These are phyloP conservation scores for Paramormyrops hopkinsi DNA, from an alignment of 2,797 vertebrate species.

Conservation along the genomic window DNA sequence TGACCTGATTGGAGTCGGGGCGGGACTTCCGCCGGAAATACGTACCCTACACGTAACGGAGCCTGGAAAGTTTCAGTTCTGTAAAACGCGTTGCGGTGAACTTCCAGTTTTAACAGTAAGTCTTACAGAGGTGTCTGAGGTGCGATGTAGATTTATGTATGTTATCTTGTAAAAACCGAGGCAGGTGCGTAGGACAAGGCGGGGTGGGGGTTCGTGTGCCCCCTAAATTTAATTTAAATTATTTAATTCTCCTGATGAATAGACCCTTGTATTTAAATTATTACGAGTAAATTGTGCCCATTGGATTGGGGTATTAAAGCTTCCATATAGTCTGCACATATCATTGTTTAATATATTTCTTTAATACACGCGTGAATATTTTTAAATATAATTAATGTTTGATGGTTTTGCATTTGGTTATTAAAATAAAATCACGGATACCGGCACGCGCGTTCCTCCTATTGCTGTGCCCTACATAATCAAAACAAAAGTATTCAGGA, in stretches of 20 bases:
- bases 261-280: background rate
- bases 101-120: background rate
- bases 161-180: background rate
- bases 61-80: background rate
- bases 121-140: background rate
- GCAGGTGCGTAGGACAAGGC: background rate
- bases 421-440: background rate
- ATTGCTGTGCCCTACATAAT: background rate
- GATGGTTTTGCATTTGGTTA: background rate
- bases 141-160: background rate
- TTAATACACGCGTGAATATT: background rate
- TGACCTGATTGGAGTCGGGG: conserved; percentile 29
- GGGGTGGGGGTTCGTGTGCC: background rate
- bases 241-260: background rate
- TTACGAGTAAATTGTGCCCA: background rate
- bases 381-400: background rate
- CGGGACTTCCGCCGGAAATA: conserved; percentile 26
- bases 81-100: background rate
- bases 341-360: background rate
- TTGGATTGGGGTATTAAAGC: background rate
- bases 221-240: background rate
- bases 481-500: background rate
- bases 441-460: background rate
- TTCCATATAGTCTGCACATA: background rate
- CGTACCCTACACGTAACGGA: background rate